Base-by-base conservation (phyloP, 2,888 invertebrate genomes). In the Elegia similella region DNA sequence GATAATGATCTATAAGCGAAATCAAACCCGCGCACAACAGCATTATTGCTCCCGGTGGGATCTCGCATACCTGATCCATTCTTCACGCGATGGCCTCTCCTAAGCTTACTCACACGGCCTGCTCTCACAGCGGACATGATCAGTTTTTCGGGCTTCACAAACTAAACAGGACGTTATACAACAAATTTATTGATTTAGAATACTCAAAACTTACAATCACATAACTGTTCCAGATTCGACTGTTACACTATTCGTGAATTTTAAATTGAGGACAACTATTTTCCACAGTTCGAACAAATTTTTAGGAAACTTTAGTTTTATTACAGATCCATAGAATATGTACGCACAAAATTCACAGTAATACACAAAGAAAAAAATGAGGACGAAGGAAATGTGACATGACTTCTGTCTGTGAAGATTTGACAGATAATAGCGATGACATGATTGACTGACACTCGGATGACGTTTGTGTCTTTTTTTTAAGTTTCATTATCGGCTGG, bases 51-150 rank as follows among this genome's bases (percentile, higher is more conserved):
- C 67, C 74, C 74, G 69, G 60, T 83, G 70, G 68, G 66, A 72
- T 62, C 68, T 65, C 69, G 69, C 82, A 77, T 87, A 91, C 90
- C 90, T 90, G 87, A 79, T 69, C 83, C 81, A 66, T 72, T 82
- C 76, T 85, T 86, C 70, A 77, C 74, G 63, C 82, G 83, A 60
- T 78, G 82, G 65, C 77, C 78, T 78, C 81, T 83, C 71, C 79
- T 81, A 73, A 76, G 83, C 70, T 89, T 91, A 66, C 80, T 76
- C 63, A 91, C 87, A 59, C 89, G 86, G 66, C 89, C 88, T 65
- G 82, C 76, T 64, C 86, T 76, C 65, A 88, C 77, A 64, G 84
- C 84, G 62, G 89, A 87, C 90, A 90, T 90, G 75, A 73, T 80
- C 61, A 63, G 67, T 63, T 62, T 60, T 68, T 65, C 52, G 63